Evolutionary conservation across 2,113 vertebrate species (phyloP), one percentile per base, ranked within the genome.

Genomic region (Saiga tatarica): DNA sequence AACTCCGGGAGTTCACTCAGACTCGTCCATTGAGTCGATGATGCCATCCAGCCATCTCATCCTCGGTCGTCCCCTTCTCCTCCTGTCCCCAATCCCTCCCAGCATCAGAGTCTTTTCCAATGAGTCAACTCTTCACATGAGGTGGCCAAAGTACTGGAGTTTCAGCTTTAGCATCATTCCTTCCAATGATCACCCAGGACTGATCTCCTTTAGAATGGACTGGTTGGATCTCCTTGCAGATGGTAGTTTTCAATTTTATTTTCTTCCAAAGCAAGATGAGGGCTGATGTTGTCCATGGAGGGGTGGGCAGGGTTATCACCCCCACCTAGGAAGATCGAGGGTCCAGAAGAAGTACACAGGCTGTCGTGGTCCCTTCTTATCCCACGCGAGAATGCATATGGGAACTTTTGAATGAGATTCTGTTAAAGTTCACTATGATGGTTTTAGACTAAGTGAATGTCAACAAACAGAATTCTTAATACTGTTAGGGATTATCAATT

Each of bases 1-100:
- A 26, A 2, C 25, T 12, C 57, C 10, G 0, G 0, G 57, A 59
- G 57, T 59, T 26, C 57, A 59, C 57, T 59, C 25, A 59, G 57
- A 59, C 10, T 59, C 57, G 0, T 26, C 10, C 57, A 59, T 26
- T 2, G 10, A 59, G 57, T 12, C 10, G 0, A 4, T 59, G 57
- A 59, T 59, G 25, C 57, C 57, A 59, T 59, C 4, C 25, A 59
- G 57, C 10, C 25, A 26, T 59, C 57, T 59, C 57, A 59, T 26
- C 57, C 57, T 59, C 1, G 0, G 4, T 59, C 2, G 0, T 25
- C 25, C 57, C 25, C 23, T 59, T 59, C 23, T 59, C 23, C 55
- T 57, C 57, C 57, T 59, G 57, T 23, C 57, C 57, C 23, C 23
- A 59, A 11, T 59, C 9, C 23, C 57, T 59, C 23, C 57, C 57